Base-by-base conservation (phyloP, 2,113 vertebrate genomes). In the Megaptera novaeangliae region DNA sequence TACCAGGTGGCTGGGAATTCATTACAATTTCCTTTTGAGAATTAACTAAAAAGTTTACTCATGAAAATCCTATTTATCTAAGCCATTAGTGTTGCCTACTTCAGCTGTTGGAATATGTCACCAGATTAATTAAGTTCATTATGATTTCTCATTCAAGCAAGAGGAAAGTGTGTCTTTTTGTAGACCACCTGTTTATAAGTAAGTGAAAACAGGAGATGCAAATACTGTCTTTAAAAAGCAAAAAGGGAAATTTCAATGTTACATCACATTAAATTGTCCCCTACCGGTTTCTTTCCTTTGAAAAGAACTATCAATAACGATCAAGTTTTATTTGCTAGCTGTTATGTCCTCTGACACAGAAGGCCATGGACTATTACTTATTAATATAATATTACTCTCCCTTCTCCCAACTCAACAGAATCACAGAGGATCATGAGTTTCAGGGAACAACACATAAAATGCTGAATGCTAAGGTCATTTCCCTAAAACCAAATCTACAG, bases 401-500 rank as follows among this genome's bases (percentile, higher is more conserved):
- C 88, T 86, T 91, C 87, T 96, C 82, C 57, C 27, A 55, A 88
- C 57, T 88, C n/a, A 91, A 84, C 63, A 88, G 96, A 97, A 94
- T 71, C 88, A 96, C 75, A 96, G 96, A 93, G 74, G 84, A 83
- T 81, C 85, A 49, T 20, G 52, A 23, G 57, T 97, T 93, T 93
- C 72, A 83, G 64, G 55, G 82, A 86, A 69, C 78, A 88, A 91
- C 20, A 29, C 5, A 59, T 68, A 96, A 97, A 94, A 81, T 7
- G 91, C 95, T 86, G 66, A 90, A 81, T 5, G 6, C 21, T 55
- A 78, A 88, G 44, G 46, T 57, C 59, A 31, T 69, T 52, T 13
- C 12, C n/a, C 57, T 55, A 41, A 92, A 85, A 96, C 89, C 92
- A 94, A 94, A 97, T 93, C 91, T 94, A 94, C 77, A 95, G 96